A percentile compares a stretch with the other conserved stretches of the same genome.
Conservation (phyloP, 2,797 vertebrate species). For the Myioborus miniatus region DNA sequence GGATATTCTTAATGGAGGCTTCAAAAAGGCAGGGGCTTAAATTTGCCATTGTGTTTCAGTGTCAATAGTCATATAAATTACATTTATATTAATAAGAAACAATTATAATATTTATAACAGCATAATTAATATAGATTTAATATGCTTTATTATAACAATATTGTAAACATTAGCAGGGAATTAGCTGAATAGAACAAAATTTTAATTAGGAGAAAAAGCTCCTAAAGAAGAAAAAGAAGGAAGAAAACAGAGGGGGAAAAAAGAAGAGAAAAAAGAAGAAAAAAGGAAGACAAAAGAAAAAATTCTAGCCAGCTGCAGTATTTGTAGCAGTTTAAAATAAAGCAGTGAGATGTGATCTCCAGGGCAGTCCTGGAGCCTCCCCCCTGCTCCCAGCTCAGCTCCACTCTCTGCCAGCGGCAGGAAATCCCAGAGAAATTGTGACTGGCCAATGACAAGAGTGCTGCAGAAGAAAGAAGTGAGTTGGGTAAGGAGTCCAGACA, state of each 20-base stretch:
- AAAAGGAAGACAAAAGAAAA: not conserved
- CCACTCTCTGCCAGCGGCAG: not conserved
- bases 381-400: not conserved
- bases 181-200: not conserved
- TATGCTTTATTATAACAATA: not conserved
- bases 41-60: not conserved
- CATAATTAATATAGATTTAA: not conserved
- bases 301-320: not conserved
- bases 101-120: not conserved
- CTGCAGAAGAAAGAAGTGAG: not conserved
- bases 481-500: not conserved
- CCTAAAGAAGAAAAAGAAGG: not conserved
- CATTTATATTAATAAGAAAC: not conserved
- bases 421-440: not conserved
- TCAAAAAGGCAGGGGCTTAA: not conserved
- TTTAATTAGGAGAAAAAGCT: not conserved
- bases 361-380: not conserved
- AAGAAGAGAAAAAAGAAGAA: not conserved
- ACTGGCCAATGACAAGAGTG: rapidly evolving
- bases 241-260: not conserved
- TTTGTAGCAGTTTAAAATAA: not conserved
- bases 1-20: not conserved
- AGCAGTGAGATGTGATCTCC: not conserved
- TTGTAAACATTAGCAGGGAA: not conserved
- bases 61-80: not conserved